Percentiles rank a stretch among this genome's conserved stretches.
phyloP scores from a whole-genome alignment of 2,113 vertebrate genomes.

The Ranitomeya variabilis region DNA sequence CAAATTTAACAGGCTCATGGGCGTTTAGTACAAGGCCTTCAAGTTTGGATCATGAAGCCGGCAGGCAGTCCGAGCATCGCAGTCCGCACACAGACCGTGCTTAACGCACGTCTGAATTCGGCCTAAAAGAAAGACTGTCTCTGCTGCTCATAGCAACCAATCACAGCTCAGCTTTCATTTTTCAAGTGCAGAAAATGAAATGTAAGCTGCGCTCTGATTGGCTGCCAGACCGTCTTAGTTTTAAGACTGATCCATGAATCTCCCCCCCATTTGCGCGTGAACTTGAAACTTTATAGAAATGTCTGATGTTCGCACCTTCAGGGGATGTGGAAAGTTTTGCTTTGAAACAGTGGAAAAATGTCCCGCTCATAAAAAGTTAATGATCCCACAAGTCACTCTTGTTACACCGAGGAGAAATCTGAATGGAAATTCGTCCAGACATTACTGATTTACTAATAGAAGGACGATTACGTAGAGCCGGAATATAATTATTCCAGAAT shows the following conservation, averaged over 20 bases:
- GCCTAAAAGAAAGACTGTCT: no score
- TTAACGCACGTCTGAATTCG: no score
- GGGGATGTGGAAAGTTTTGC: background rate
- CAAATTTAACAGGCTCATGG: no score
- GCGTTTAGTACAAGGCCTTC: no score
- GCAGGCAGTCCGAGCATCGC: no score
- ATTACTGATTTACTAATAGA: background rate
- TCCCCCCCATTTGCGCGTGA: background rate
- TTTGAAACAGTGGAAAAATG: conserved; percentile 16
- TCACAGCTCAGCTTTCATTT: no score
- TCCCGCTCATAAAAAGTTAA: background rate
- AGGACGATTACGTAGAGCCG: background rate
- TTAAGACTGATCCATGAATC: background rate
- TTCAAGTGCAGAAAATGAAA: no score
- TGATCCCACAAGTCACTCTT: background rate
- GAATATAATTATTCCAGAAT: background rate
- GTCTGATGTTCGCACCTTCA: background rate
- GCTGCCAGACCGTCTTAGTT: no score
- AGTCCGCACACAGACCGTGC: no score
- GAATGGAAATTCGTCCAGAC: background rate
- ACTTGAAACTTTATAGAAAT: background rate
- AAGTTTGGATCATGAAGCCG: no score
- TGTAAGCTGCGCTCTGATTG: no score
- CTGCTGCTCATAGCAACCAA: no score
- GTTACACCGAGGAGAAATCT: background rate